Conservation (phyloP, 1,140 invertebrate genomes). For the Agraylea sexmaculata region DNA sequence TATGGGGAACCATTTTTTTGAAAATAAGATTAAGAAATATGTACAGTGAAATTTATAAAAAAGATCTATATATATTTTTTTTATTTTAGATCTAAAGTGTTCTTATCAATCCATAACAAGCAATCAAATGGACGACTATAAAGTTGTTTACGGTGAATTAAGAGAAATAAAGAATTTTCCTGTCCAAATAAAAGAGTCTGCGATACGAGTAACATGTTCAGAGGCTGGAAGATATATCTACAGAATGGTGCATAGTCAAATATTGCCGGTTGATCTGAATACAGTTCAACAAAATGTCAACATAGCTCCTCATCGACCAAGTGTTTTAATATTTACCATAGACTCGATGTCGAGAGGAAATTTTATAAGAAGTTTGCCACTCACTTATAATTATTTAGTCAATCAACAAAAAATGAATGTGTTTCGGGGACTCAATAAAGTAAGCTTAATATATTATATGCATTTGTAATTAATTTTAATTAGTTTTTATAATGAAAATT, state of each 20-base stretch:
- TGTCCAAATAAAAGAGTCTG: constrained; percentile 5
- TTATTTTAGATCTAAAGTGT: constrained; percentile 17
- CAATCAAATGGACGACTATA: constrained; percentile 12
- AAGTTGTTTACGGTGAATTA: constrained; percentile 10
- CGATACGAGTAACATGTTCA: constrained; percentile 13
- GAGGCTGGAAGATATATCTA: constrained; percentile 1
- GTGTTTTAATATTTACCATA: constrained; percentile 18
- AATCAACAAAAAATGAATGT: constrained; percentile 14
- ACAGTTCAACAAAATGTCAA: constrained; percentile 8
- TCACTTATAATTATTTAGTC: constrained; percentile 15
- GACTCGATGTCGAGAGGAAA: constrained; percentile 21
- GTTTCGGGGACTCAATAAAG: constrained; percentile 20
- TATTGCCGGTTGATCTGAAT: not conserved
- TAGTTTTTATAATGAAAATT: not conserved
- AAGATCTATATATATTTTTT: constrained; percentile 4
- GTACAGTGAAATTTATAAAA: too few species aligned
- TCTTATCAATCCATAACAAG: constrained; percentile 9
- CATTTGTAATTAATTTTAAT: not conserved
- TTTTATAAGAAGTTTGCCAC: constrained; percentile 15
- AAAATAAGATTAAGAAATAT: too few species aligned
- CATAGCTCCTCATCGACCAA: constrained; percentile 14
- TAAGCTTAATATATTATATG: constrained; percentile 1
- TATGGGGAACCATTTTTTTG: constrained; percentile 1
- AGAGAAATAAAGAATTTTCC: constrained; percentile 9
- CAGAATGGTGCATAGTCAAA: constrained; percentile 19